Conservation (phyloP, 2,113 vertebrate genomes). For the Psittacara wagleri region DNA sequence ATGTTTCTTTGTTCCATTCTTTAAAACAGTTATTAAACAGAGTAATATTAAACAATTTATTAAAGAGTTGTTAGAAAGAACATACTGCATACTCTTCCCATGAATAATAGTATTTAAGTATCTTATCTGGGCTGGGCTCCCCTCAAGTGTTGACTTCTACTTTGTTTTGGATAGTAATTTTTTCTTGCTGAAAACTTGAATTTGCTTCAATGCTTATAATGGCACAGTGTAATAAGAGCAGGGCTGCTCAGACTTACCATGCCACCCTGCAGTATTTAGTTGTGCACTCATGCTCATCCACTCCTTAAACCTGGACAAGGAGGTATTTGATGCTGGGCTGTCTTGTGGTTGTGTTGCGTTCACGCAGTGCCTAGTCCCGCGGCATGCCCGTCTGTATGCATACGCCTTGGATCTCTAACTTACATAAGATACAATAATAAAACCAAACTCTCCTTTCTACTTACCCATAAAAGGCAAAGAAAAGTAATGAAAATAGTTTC, state of each 20-base stretch:
- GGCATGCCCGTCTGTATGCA: accelerated
- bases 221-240: background rate
- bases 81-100: accelerated
- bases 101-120: background rate
- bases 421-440: background rate
- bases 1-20: background rate
- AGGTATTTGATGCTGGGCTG: background rate
- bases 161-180: background rate
- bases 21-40: background rate
- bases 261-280: background rate
- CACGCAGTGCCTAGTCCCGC: background rate
- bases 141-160: background rate
- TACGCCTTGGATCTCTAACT: background rate
- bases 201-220: background rate
- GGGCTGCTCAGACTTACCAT: background rate
- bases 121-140: background rate
- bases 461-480: background rate
- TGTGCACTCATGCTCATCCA: background rate
- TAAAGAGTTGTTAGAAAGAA: background rate
- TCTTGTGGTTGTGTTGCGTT: background rate
- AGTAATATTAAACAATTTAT: background rate
- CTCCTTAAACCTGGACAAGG: no score
- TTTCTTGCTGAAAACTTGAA: background rate
- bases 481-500: background rate
- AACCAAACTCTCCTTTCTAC: background rate